Evolutionary conservation across 2,113 vertebrate species (phyloP).

Genomic region (Pteruthius melanotis): DNA sequence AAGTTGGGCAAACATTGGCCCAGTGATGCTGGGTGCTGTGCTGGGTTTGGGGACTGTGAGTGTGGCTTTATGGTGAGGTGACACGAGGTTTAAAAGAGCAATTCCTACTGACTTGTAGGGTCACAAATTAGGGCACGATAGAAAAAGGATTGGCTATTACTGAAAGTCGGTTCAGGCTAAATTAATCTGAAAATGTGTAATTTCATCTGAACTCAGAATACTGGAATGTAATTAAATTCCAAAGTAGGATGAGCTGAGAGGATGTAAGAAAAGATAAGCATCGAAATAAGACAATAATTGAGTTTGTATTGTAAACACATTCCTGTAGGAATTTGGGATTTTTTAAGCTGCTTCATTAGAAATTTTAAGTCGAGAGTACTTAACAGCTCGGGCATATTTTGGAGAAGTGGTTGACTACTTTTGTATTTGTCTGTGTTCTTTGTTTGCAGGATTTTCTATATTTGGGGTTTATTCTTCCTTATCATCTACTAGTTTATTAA

Average conservation of each 20-base stretch:
- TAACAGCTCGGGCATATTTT: not conserved
- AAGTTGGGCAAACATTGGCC: not conserved
- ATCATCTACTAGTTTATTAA: not conserved
- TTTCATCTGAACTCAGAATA: slow-evolving; percentile 47
- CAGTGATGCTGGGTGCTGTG: accelerated
- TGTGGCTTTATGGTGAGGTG: not conserved
- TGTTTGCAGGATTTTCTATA: not conserved
- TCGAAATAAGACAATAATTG: not conserved
- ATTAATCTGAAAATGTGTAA: slow-evolving; percentile 45
- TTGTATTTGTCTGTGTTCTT: not conserved
- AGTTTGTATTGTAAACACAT: slow-evolving; percentile 19
- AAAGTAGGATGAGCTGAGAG: slow-evolving; percentile 10
- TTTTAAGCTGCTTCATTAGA: slow-evolving; percentile 11
- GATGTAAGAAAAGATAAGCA: not conserved
- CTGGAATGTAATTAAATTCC: slow-evolving; percentile 44
- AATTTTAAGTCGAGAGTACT: not conserved
- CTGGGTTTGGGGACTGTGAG: not conserved
- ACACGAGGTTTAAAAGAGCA: not conserved
- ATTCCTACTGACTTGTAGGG: not conserved
- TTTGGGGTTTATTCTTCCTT: not conserved
- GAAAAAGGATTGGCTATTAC: not conserved
- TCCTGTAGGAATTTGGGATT: not conserved
- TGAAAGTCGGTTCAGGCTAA: not conserved
- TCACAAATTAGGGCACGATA: not conserved
- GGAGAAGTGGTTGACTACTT: not conserved